These are phyloP conservation scores for Agrypnia vestita DNA, from an alignment of 1,140 invertebrate genomes.

Conservation along the genomic window DNA sequence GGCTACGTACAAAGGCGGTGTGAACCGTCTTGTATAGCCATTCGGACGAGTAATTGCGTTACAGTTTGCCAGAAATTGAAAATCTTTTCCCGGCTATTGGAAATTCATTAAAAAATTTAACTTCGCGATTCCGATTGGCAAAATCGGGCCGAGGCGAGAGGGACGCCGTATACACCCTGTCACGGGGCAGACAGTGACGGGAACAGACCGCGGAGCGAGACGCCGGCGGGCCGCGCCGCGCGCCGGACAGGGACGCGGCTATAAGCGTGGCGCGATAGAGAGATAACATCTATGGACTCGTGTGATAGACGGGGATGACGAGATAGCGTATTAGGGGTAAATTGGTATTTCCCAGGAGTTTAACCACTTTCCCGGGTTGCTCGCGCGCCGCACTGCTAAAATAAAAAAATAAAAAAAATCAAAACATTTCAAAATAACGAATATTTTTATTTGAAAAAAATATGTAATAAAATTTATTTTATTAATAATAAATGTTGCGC, in stretches of 20 bases:
- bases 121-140: conserved; percentile 19
- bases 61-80: conserved; percentile 40
- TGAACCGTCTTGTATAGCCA: conserved; percentile 12
- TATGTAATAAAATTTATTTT: too few species aligned
- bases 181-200: conserved; percentile 9
- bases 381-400: neutral
- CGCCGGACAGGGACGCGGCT: conserved; percentile 14
- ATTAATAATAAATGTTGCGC: neutral
- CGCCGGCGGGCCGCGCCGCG: neutral
- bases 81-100: conserved; percentile 27
- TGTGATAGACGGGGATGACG: conserved; percentile 38
- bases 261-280: conserved; percentile 37
- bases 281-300: conserved; percentile 43
- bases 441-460: too few species aligned
- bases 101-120: conserved; percentile 46
- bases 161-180: conserved; percentile 29
- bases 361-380: conserved; percentile 11
- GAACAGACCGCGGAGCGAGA: conserved; percentile 26
- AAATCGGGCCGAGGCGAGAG: conserved; percentile 4
- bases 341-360: conserved; percentile 42
- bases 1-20: neutral
- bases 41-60: conserved; percentile 24
- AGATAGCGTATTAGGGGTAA: conserved; percentile 31
- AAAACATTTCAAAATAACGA: neutral
- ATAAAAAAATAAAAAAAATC: neutral